Conservation (phyloP, 2,113 vertebrate species). For the Pterophyllum scalare region DNA sequence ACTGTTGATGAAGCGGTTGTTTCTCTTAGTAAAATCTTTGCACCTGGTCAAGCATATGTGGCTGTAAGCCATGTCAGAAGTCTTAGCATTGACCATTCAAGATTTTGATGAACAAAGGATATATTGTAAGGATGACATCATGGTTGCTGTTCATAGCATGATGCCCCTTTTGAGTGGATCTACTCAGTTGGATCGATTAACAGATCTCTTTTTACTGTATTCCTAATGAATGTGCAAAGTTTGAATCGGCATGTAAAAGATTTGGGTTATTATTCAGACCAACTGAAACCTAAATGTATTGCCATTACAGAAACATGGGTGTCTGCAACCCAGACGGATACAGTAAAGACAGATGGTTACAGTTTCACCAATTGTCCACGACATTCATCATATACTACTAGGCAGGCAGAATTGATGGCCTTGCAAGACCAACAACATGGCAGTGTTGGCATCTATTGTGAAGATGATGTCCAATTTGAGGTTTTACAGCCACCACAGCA, state of each 20-base stretch:
- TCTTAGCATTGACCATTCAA: not conserved
- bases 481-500: not conserved
- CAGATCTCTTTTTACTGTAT: not conserved
- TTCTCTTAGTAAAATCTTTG: not conserved
- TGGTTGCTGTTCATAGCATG: not conserved
- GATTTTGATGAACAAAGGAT: not conserved
- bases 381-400: not conserved
- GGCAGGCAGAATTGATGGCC: not conserved
- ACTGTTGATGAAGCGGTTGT: too few species aligned
- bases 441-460: not conserved
- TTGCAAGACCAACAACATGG: not conserved
- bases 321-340: not conserved
- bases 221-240: not conserved
- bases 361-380: not conserved
- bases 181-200: not conserved
- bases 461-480: not conserved
- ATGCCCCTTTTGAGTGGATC: not conserved
- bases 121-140: not conserved
- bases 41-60: too few species aligned
- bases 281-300: not conserved
- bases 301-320: not conserved
- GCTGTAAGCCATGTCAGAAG: not conserved
- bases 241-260: not conserved
- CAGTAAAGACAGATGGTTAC: not conserved
- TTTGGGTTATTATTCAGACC: not conserved